Conservation (phyloP, 2,113 vertebrate genomes). For the Cettia cetti region DNA sequence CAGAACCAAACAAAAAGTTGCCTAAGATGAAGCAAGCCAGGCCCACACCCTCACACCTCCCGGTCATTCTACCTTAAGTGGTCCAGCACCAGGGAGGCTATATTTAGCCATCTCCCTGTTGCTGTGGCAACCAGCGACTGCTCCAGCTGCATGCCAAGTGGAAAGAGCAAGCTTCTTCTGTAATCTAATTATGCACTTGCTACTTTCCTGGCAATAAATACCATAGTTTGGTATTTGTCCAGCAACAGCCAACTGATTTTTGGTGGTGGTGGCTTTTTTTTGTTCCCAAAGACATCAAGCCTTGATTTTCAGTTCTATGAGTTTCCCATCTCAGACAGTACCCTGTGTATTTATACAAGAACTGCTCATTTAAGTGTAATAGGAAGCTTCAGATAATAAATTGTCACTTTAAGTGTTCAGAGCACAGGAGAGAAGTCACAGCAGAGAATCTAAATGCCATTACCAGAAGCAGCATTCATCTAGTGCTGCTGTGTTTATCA, state of each 20-base stretch:
- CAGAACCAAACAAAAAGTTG: background rate
- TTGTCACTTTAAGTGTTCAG: background rate
- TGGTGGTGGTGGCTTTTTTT: background rate
- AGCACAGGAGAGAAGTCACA: background rate
- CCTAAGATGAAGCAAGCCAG: constrained; percentile 43
- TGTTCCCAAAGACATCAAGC: background rate
- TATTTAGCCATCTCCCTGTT: constrained; percentile 76
- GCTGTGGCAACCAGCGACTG: constrained; percentile 74
- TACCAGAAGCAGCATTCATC: background rate
- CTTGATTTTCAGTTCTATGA: background rate
- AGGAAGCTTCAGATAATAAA: background rate
- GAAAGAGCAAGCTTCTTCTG: constrained; percentile 72
- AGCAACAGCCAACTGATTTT: constrained; percentile 33
- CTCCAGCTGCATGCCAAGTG: constrained; percentile 73
- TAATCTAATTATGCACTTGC: constrained; percentile 72
- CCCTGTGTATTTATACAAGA: background rate
- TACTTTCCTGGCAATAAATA: constrained; percentile 68
- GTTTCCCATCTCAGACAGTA: background rate
- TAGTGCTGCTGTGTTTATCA: background rate
- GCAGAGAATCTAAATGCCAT: background rate
- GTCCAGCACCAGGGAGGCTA: constrained; percentile 62
- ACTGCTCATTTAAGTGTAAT: background rate
- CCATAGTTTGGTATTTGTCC: constrained; percentile 55
- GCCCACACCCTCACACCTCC: constrained; percentile 61
- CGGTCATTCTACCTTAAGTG: constrained; percentile 69